A percentile compares a stretch with the other conserved stretches of the same genome.
phyloP scores from a whole-genome alignment of 2,797 vertebrate species.

The Halcyon smyrnensis region DNA sequence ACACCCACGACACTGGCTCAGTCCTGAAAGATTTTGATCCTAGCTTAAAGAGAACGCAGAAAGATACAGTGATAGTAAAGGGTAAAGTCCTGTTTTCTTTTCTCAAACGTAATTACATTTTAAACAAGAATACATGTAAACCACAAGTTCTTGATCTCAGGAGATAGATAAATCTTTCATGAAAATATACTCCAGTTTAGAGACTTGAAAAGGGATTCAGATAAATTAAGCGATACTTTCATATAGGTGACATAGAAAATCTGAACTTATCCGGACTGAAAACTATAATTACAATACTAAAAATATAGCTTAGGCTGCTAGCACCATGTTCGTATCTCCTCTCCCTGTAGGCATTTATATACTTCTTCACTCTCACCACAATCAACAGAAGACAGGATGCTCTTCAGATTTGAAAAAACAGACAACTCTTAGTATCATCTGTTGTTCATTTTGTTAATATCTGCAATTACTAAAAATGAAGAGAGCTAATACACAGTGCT shows the following conservation, averaged over 20 bases:
- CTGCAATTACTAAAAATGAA: not conserved
- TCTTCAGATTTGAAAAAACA: not conserved
- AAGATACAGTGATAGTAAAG: not conserved
- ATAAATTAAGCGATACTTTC: not conserved
- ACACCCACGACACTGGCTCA: not conserved
- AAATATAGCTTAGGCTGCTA: not conserved
- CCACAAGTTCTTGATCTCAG: not conserved
- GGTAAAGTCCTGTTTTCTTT: not conserved
- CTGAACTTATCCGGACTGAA: not conserved
- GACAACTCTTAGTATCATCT: not conserved
- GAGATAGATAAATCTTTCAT: not conserved
- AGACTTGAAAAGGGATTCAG: not conserved
- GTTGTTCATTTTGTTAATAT: not conserved
- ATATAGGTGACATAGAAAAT: not conserved
- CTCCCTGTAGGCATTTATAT: not conserved
- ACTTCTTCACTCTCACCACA: not conserved
- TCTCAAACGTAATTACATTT: not conserved
- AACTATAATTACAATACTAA: not conserved
- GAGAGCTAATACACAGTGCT: not conserved
- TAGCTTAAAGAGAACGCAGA: not conserved
- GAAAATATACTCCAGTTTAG: not conserved
- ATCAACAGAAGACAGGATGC: not conserved
- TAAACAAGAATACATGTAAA: not conserved
- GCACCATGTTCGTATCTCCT: not conserved
- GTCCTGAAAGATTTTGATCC: not conserved